These are phyloP conservation scores for Pimpla rufipes DNA, from an alignment of 2,888 invertebrate species.

Conservation along the genomic window DNA sequence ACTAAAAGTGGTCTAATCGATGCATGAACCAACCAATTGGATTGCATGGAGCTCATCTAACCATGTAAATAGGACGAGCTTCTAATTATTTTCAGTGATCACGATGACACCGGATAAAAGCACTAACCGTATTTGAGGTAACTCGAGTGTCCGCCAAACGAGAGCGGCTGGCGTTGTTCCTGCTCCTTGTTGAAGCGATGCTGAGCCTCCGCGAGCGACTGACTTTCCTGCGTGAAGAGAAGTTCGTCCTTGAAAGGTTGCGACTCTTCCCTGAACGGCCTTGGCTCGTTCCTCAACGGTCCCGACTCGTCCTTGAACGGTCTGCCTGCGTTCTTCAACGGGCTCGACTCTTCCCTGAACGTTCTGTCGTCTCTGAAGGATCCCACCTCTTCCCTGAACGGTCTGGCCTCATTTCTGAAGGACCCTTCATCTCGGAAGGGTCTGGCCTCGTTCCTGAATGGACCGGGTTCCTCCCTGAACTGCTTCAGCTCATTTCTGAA, in stretches of 20 bases:
- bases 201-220: conserved; percentile 59
- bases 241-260: conserved; percentile 57
- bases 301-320: conserved; percentile 11
- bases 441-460: not conserved
- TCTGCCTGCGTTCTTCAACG: conserved; percentile 22
- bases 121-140: conserved; percentile 77
- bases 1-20: no score
- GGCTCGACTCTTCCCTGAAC: not conserved
- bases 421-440: conserved; percentile 15
- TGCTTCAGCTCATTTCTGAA: conserved; percentile 8
- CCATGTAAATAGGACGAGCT: no score
- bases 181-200: conserved; percentile 64
- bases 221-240: conserved; percentile 61
- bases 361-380: conserved; percentile 41
- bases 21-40: no score
- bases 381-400: conserved; percentile 17
- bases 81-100: no score
- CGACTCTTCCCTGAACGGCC: conserved; percentile 18
- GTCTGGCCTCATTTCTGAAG: conserved; percentile 11
- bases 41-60: no score
- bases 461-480: not conserved
- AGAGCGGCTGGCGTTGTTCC: conserved; percentile 68
- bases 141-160: conserved; percentile 75
- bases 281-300: not conserved
- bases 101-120: no score